Evolutionary conservation across 2,113 vertebrate species (phyloP), one percentile per base, ranked within the genome.

Genomic region (Colius striatus): DNA sequence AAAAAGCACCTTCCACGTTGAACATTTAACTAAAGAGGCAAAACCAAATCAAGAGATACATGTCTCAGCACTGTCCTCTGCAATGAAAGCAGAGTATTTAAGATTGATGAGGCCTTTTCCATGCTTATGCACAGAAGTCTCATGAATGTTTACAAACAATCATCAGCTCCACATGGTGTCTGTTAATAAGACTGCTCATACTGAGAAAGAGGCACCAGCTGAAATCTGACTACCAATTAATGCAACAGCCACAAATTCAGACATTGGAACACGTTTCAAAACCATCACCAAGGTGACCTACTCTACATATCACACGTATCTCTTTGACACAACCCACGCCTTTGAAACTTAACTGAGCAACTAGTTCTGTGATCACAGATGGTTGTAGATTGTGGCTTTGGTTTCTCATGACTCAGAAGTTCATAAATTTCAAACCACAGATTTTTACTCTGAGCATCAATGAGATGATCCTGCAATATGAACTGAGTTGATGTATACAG

Each of bases 331-430:
- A 94, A 75, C 83, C 93, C 73, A 95, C 20, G 6, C 70, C 92
- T 94, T 23, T 86, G 90, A 91, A 94, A 95, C 87, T 78, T 57
- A 94, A 92, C 53, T 92, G 93, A 96, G 94, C 88, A 95, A 96
- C 45, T 58, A 50, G 45, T 29, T 93, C 68, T 95, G 88, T 72
- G 80, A 93, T 92, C 90, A 92, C 93, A 96, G 83, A 93, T 81
- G 82, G 94, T 10, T 86, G 76, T 32, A 94, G 76, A 90, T 45
- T 32, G 48, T 1, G 9, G 53, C 32, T 92, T 72, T 89, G 36
- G 36, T 38, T 97, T 89, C 73, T 78, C 62, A 47, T n/a, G 30
- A 88, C 68, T 93, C 88, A 90, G 34, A 71, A 88, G 79, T 68
- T 68, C 83, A 61, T 75, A 72, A 48, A 71, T 77, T 84, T 86